These are phyloP conservation scores for Boloria euphrosyne DNA, from an alignment of 2,888 invertebrate species.

Conservation along the genomic window DNA sequence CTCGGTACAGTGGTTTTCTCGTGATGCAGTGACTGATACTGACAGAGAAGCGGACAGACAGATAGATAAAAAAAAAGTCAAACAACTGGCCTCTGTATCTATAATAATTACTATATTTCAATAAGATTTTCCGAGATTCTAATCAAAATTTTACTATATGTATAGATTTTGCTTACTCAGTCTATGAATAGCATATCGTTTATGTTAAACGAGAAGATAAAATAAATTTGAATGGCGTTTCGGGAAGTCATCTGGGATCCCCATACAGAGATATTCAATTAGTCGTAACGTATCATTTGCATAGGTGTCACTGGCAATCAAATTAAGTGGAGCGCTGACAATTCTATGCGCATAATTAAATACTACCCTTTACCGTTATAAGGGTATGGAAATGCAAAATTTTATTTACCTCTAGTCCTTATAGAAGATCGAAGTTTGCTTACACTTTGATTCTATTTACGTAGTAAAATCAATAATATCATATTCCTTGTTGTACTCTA, in stretches of 20 bases:
- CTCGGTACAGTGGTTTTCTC: no score
- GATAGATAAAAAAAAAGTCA: no score
- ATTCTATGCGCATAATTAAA: conserved; percentile 72
- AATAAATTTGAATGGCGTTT: conserved; percentile 39
- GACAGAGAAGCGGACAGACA: no score
- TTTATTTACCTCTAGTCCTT: conserved; percentile 37
- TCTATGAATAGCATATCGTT: conserved; percentile 10
- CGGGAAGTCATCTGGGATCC: conserved; percentile 57
- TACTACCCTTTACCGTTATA: conserved; percentile 64
- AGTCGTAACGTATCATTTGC: conserved; percentile 74
- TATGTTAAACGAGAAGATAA: conserved; percentile 29
- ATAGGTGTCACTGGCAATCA: conserved; percentile 77
- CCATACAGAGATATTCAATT: conserved; percentile 78
- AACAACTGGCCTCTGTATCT: no score
- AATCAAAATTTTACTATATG: no score
- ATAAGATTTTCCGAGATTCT: no score
- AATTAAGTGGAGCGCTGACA: conserved; percentile 72
- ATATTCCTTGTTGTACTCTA: not conserved
- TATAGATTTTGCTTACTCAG: no score
- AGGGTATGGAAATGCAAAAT: conserved; percentile 49
- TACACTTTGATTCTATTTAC: not conserved
- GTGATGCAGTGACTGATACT: no score
- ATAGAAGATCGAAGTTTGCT: not conserved
- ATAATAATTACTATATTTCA: no score
- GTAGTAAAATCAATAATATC: no score